Evolutionary conservation across 2,888 invertebrate species (phyloP).

Genomic region (Philereme transversata): DNA sequence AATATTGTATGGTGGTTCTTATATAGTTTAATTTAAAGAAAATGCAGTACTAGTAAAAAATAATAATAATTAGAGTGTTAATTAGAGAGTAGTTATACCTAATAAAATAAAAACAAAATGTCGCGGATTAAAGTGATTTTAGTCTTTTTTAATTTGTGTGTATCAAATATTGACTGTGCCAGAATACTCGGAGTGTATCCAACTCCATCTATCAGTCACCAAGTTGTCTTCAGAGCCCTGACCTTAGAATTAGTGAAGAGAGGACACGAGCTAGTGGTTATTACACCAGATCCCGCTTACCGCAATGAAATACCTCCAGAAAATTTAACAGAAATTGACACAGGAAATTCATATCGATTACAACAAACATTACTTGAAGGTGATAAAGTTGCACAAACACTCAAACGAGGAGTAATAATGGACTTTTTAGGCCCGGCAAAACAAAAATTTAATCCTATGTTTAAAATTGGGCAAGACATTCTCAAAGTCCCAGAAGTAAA

Average conservation of each 20-base stretch:
- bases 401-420: conserved; percentile 37
- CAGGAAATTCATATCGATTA: conserved; percentile 38
- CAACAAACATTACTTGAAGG: conserved; percentile 1
- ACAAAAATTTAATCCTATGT: conserved; percentile 7
- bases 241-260: conserved; percentile 54
- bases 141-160: background rate
- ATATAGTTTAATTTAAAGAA: too few species aligned
- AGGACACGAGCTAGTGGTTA: conserved; percentile 63
- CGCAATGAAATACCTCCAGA: conserved; percentile 32
- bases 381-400: background rate
- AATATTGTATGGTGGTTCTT: too few species aligned
- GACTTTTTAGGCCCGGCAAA: conserved; percentile 9
- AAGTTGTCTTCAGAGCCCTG: conserved; percentile 55
- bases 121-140: background rate
- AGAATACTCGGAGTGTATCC: conserved; percentile 59
- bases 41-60: too few species aligned
- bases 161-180: conserved; percentile 34
- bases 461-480: conserved; percentile 13
- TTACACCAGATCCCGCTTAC: conserved; percentile 57
- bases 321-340: conserved; percentile 60
- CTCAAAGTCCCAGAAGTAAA: conserved; percentile 35
- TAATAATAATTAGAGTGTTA: too few species aligned
- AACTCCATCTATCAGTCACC: conserved; percentile 64
- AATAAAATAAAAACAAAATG: background rate
- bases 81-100: too few species aligned